Evolutionary conservation across 2,113 vertebrate species (phyloP).

Genomic region (Cisticola juncidis): DNA sequence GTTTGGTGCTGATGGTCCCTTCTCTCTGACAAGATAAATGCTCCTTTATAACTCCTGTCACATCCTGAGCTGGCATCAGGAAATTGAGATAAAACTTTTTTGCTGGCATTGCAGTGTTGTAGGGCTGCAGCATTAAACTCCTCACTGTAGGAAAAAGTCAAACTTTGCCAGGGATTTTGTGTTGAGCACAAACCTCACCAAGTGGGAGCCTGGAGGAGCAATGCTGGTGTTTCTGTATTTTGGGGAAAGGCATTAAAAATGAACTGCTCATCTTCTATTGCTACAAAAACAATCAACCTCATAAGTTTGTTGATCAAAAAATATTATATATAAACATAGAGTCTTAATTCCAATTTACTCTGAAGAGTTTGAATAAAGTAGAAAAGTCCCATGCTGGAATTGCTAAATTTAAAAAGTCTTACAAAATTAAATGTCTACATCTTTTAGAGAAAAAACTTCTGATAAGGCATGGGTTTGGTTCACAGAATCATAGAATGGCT

Average conservation of each 20-base stretch:
- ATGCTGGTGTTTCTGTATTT: not conserved
- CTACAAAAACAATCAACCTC: not conserved
- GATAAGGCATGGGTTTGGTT: not conserved
- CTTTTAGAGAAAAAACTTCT: not conserved
- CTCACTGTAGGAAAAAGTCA: not conserved
- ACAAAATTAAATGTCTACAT: not conserved
- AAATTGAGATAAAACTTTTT: constrained; percentile 54
- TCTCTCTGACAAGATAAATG: constrained; percentile 37
- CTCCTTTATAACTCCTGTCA: constrained; percentile 46
- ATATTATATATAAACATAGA: not conserved
- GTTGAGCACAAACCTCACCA: not conserved
- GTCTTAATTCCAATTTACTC: not conserved
- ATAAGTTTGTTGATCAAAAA: not conserved
- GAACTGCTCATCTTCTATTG: not conserved
- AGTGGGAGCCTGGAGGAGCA: not conserved
- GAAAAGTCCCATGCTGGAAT: not conserved
- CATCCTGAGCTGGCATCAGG: constrained; percentile 15
- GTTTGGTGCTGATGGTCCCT: not conserved
- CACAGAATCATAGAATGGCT: not conserved
- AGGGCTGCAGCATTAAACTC: not conserved
- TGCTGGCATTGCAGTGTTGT: constrained; percentile 27
- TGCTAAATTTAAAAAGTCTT: accelerated
- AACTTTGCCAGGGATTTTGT: not conserved
- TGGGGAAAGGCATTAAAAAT: not conserved
- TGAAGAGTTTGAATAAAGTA: not conserved